Percentiles rank a stretch among this genome's conserved stretches.
These are phyloP conservation scores for Melipona beecheii DNA, from an alignment of 2,888 invertebrate genomes.

Conservation along the genomic window DNA sequence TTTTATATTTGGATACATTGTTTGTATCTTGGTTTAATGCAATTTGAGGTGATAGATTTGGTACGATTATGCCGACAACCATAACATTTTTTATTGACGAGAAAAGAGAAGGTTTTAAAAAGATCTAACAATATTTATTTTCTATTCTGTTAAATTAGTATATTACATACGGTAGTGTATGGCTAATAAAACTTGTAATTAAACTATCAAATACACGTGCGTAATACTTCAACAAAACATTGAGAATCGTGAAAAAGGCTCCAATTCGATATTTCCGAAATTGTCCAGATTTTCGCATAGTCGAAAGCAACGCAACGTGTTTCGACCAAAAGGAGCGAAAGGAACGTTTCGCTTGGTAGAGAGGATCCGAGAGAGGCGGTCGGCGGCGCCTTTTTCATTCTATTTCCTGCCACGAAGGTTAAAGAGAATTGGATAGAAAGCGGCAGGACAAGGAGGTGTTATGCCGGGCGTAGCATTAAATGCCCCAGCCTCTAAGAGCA, in stretches of 20 bases:
- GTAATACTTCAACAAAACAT: no score
- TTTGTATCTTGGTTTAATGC: neutral
- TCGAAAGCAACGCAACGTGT: neutral
- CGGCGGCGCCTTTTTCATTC: slow-evolving; percentile 71
- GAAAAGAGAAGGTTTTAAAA: no score
- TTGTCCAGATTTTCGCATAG: neutral
- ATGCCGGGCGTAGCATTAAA: slow-evolving; percentile 77
- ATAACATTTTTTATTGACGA: no score
- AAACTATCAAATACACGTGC: no score
- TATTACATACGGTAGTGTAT: no score
- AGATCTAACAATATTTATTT: no score
- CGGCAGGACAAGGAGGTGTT: slow-evolving; percentile 71
- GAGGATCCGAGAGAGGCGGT: neutral
- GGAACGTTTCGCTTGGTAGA: neutral
- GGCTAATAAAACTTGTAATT: no score
- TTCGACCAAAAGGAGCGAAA: neutral
- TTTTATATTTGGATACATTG: neutral
- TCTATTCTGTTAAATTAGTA: no score
- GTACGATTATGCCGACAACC: no score
- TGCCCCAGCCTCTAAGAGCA: slow-evolving; percentile 80
- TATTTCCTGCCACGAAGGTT: slow-evolving; percentile 80
- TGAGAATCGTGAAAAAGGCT: no score
- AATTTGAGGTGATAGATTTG: no score
- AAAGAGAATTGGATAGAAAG: slow-evolving; percentile 81
- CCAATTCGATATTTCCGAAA: neutral